phyloP scores from a whole-genome alignment of 2,797 vertebrate species.

The Anguilla pacifica region DNA sequence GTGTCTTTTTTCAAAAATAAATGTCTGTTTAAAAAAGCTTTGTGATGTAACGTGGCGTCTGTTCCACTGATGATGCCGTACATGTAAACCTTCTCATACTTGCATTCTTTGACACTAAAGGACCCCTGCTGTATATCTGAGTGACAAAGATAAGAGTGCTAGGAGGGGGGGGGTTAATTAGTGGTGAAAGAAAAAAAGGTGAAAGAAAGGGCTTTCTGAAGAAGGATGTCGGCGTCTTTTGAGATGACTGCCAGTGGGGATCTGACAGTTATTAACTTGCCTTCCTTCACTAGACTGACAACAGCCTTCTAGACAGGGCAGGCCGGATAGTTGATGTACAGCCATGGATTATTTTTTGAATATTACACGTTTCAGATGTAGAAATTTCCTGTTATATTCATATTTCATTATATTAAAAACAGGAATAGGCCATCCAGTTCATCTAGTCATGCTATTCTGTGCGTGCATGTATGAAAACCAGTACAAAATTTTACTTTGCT shows the following conservation, averaged over 20 bases:
- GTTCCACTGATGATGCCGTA: not conserved
- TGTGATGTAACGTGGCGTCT: not conserved
- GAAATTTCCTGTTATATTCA: too few species aligned
- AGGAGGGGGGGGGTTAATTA: not conserved
- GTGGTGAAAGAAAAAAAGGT: too few species aligned
- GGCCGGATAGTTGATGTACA: not conserved
- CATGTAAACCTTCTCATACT: not conserved
- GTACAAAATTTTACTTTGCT: not conserved
- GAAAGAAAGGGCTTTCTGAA: not conserved
- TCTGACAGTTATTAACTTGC: not conserved
- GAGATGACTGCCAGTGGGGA: not conserved
- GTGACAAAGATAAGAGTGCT: conserved; percentile 5
- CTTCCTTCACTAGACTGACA: not conserved
- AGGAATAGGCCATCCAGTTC: not conserved
- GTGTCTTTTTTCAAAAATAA: conserved; percentile 9
- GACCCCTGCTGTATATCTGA: not conserved
- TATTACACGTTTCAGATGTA: not conserved
- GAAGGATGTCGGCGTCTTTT: not conserved
- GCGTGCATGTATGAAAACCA: not conserved
- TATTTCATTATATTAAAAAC: not conserved
- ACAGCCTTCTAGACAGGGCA: not conserved
- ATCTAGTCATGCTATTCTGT: not conserved
- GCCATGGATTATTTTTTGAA: not conserved
- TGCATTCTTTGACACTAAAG: not conserved
- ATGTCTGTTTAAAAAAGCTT: not conserved